Percentiles rank a stretch among this genome's conserved stretches.
These are phyloP conservation scores for Neostethus bicornis DNA, from an alignment of 2,797 vertebrate species.

Conservation along the genomic window DNA sequence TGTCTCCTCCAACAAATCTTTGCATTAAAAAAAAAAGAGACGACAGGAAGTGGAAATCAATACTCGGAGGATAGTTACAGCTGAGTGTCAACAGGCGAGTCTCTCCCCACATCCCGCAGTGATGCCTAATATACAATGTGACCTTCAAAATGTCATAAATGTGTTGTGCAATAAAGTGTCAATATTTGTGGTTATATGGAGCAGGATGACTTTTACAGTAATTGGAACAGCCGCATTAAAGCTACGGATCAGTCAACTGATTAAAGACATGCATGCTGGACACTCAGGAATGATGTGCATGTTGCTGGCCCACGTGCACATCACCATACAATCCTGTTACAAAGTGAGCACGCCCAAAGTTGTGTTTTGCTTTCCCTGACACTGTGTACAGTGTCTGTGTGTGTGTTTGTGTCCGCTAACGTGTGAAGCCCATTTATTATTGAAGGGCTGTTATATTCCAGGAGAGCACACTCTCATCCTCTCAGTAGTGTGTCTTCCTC, in stretches of 20 bases:
- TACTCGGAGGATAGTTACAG: conserved; percentile 82
- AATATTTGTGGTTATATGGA: conserved; percentile 99
- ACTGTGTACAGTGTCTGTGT: conserved; percentile 26
- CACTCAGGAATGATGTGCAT: conserved; percentile 65
- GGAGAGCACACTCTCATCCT: conserved; percentile 69
- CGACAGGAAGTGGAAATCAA: conserved; percentile 68
- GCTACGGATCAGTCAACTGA: conserved; percentile 95
- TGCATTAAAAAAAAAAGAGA: conserved; percentile 73
- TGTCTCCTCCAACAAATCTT: conserved; percentile 70
- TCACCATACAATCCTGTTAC: background rate
- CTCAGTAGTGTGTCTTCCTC: conserved; percentile 72
- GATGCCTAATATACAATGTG: conserved; percentile 98
- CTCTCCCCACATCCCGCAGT: conserved; percentile 89
- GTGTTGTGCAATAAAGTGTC: conserved; percentile 99
- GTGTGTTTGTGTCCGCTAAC: conserved; percentile 42
- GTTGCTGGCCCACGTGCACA: conserved; percentile 3
- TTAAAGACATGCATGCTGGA: conserved; percentile 90
- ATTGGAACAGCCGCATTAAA: conserved; percentile 99
- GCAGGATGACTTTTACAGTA: conserved; percentile 99
- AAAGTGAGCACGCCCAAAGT: conserved; percentile 19
- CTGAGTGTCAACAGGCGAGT: conserved; percentile 86
- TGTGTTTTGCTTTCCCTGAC: conserved; percentile 48
- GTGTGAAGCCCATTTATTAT: conserved; percentile 70
- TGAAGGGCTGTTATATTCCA: conserved; percentile 71
- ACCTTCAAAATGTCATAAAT: conserved; percentile 99